These are phyloP conservation scores for Neosilurus hyrtlii DNA, from an alignment of 2,797 vertebrate genomes.

Conservation along the genomic window DNA sequence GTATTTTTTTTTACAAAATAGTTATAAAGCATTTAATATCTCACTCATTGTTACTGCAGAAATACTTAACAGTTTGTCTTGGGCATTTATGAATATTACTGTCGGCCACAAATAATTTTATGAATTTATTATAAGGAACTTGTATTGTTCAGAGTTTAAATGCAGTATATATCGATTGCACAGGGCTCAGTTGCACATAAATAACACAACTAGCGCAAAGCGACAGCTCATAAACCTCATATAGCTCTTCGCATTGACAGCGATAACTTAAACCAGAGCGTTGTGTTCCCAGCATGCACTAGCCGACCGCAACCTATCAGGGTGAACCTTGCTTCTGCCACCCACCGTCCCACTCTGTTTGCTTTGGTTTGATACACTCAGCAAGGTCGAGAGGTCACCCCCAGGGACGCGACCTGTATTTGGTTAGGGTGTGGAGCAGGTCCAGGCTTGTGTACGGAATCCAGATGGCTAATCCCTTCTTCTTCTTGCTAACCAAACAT, in stretches of 20 bases:
- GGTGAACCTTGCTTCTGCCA: constrained; percentile 14
- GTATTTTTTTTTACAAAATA: neutral
- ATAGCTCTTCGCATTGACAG: constrained; percentile 7
- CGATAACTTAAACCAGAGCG: neutral
- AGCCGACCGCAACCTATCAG: neutral
- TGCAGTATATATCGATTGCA: constrained; percentile 4
- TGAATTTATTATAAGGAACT: constrained; percentile 23
- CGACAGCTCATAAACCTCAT: constrained; percentile 15
- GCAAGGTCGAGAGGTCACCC: constrained; percentile 73
- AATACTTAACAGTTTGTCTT: constrained; percentile 28
- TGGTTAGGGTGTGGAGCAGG: constrained; percentile 48
- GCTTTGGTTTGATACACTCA: constrained; percentile 77
- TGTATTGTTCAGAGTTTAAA: constrained; percentile 15
- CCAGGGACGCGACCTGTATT: constrained; percentile 70
- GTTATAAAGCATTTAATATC: neutral
- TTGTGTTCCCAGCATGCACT: constrained; percentile 25
- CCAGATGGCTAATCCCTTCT: constrained; percentile 41
- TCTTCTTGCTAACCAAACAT: constrained; percentile 37
- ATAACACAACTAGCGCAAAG: constrained; percentile 7
- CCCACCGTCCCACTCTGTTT: constrained; percentile 61
- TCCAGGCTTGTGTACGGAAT: constrained; percentile 28
- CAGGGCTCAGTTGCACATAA: neutral
- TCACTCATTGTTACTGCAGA: constrained; percentile 15
- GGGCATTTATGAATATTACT: constrained; percentile 15
- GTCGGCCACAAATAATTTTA: constrained; percentile 9